Evolutionary conservation across 2,797 vertebrate genomes (phyloP), one percentile per base, ranked within the genome.

Genomic region (Leptatherina wallacei): DNA sequence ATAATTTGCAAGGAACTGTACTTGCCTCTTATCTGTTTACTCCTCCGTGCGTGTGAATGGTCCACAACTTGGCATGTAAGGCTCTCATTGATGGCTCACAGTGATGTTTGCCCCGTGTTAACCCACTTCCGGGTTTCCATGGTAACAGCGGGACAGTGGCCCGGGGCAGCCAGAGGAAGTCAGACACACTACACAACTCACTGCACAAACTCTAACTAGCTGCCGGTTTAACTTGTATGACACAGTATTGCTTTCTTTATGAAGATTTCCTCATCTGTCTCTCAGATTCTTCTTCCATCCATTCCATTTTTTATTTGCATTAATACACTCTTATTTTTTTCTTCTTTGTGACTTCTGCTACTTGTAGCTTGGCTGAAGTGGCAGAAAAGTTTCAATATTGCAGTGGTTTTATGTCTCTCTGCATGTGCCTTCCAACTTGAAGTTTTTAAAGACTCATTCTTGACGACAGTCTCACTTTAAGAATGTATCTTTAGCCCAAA

Each of bases 81-180:
- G 69, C 78, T 88, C 70, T 81, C 24, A 35, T 63, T 82, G 73
- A 88, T 82, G 67, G 70, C 81, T 89, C 77, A 40, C 75, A 70
- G 80, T 76, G 75, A 83, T 80, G 76, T 84, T 83, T 73, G 84
- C 80, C 85, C 86, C 61, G 22, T 78, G 79, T 87, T 91, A 92
- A 91, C 91, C 87, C 87, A 92, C 84, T 85, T 91, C 85, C 11
- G 55, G 76, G 90, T 93, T 91, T 82, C 92, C 90, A 90, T 91
- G 89, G 91, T 83, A 88, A 93, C 90, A 78, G 84, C 59, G 73
- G 81, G 84, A 87, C 85, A 78, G 82, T 82, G 90, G 80, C 87
- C 85, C 9, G 22, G 76, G 84, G 88, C 68, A 27, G 76, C 78
- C 76, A 77, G 74, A 75, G 55, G 57, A 85, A 88, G 79, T 61